phyloP scores from a whole-genome alignment of 2,797 vertebrate species.

The Merluccius polli region DNA sequence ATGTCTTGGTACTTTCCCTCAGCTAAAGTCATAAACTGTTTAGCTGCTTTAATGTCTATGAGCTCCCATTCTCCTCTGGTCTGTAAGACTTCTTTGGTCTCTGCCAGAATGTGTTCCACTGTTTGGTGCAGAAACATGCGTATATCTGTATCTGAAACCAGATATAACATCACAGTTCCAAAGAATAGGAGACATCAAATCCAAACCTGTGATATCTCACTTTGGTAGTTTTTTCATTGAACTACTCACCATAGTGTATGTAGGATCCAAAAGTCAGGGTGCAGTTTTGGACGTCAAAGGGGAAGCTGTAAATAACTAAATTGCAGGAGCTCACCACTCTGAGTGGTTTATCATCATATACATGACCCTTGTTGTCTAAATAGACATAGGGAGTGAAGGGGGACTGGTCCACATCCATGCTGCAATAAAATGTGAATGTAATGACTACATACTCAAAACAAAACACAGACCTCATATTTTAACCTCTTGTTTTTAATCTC shows the following conservation, averaged over 20 bases:
- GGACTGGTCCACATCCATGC: conserved; percentile 65
- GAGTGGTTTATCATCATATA: conserved; percentile 56
- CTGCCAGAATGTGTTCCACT: conserved; percentile 23
- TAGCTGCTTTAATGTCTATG: conserved; percentile 37
- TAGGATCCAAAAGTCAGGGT: conserved; percentile 58
- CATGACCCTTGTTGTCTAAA: conserved; percentile 40
- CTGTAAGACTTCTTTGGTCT: conserved; percentile 43
- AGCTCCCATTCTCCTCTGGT: conserved; percentile 70
- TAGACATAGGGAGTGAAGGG: conserved; percentile 59
- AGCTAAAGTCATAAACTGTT: fast-evolving
- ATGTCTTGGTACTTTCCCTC: conserved; percentile 33
- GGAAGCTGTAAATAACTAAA: conserved; percentile 66
- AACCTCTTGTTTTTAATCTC: too few relatives aligned
- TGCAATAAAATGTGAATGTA: conserved; percentile 31
- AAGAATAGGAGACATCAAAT: background rate
- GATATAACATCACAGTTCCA: background rate
- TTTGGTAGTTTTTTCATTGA: background rate
- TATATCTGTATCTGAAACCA: conserved; percentile 47
- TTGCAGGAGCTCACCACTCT: conserved; percentile 66
- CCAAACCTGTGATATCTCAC: background rate
- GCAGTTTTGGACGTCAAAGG: conserved; percentile 72
- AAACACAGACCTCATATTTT: background rate
- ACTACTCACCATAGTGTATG: conserved; percentile 43
- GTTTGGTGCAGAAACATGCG: background rate
- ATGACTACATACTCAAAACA: background rate